A percentile compares a stretch with the other conserved stretches of the same genome.
Conservation (phyloP, 2,113 vertebrate genomes). For the Dermatemys mawii region DNA sequence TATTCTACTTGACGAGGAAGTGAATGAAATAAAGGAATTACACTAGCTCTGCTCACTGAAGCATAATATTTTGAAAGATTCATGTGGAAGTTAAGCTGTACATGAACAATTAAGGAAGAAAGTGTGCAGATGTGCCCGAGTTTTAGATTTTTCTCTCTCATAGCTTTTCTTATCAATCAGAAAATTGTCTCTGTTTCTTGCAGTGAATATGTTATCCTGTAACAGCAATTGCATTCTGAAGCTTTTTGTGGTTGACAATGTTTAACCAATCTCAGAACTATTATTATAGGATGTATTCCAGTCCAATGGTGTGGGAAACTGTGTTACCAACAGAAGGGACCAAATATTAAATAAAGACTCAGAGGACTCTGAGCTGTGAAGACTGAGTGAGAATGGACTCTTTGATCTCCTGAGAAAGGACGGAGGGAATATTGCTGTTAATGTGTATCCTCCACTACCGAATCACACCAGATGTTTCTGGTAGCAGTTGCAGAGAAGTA, state of each 20-base stretch:
- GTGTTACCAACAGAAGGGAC: conserved; percentile 5
- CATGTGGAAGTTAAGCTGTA: conserved; percentile 32
- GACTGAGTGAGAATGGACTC: conserved; percentile 24
- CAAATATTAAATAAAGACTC: not conserved
- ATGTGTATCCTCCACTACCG: not conserved
- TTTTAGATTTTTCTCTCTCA: conserved; percentile 52
- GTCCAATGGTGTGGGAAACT: conserved; percentile 34
- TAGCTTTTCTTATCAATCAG: conserved; percentile 59
- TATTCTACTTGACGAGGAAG: conserved; percentile 20
- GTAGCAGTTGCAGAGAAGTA: conserved; percentile 9
- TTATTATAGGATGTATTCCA: conserved; percentile 45
- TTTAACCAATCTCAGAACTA: conserved; percentile 41
- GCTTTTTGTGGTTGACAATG: not conserved
- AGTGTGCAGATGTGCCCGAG: conserved; percentile 36
- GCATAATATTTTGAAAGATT: conserved; percentile 30
- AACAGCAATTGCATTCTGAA: conserved; percentile 50
- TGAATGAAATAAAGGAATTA: conserved; percentile 1
- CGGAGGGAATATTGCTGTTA: not conserved
- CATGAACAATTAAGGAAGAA: conserved; percentile 49
- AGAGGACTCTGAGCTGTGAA: not conserved
- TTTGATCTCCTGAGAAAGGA: not conserved
- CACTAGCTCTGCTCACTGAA: not conserved
- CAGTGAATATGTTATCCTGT: conserved; percentile 16
- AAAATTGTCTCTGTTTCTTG: conserved; percentile 57
- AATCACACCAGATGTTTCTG: not conserved